Evolutionary conservation across 2,888 invertebrate species (phyloP).

Genomic region (Drosophila infuscata): DNA sequence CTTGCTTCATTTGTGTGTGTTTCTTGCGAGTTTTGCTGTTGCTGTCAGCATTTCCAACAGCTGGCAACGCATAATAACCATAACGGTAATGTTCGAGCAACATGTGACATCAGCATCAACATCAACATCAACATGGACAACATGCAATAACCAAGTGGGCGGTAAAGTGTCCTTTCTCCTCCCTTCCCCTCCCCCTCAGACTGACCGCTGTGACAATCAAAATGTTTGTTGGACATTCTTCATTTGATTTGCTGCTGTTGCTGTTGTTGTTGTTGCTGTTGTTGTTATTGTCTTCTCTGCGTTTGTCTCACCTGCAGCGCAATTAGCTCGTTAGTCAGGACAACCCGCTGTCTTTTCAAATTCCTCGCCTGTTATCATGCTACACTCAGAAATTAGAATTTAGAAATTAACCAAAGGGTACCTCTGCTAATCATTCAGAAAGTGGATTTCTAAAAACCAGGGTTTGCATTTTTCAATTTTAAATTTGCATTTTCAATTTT

Average conservation of each 20-base stretch:
- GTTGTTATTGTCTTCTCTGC: conserved; percentile 6
- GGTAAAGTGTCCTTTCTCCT: conserved; percentile 9
- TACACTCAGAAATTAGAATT: background rate
- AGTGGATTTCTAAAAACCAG: too few species aligned
- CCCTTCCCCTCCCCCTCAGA: background rate
- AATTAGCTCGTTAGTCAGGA: conserved; percentile 38
- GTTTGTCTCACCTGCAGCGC: conserved; percentile 59
- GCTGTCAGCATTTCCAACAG: conserved; percentile 26
- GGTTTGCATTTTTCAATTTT: too few species aligned
- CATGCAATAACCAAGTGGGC: conserved; percentile 38
- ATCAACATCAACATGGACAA: background rate
- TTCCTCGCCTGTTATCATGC: conserved; percentile 25
- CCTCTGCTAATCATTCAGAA: too few species aligned
- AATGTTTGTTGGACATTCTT: conserved; percentile 24
- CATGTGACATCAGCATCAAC: conserved; percentile 65
- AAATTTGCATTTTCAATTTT: background rate
- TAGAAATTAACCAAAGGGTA: background rate
- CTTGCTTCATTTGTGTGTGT: background rate
- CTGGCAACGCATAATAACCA: conserved; percentile 51
- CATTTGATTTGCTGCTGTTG: conserved; percentile 28
- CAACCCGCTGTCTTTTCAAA: conserved; percentile 43
- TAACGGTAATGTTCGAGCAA: conserved; percentile 68
- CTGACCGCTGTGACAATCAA: conserved; percentile 46
- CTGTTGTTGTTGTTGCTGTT: conserved; percentile 1
- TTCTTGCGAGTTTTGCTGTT: background rate